These are phyloP conservation scores for Entomyzon cyanotis DNA, from an alignment of 2,113 vertebrate species.

Conservation along the genomic window DNA sequence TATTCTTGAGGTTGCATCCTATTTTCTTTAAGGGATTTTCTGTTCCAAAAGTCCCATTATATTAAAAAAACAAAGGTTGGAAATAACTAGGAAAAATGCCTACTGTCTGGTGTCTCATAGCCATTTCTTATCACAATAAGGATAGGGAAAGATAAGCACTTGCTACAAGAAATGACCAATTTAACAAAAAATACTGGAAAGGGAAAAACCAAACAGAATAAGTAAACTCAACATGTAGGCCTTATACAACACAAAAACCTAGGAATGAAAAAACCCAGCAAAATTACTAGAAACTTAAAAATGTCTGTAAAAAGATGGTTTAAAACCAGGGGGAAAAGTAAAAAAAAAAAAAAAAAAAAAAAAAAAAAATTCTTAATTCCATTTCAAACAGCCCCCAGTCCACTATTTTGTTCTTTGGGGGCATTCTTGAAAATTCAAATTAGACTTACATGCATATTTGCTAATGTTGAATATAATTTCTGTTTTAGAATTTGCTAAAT, in stretches of 20 bases:
- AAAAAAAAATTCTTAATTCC: not conserved
- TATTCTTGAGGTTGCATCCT: not conserved
- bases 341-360: not conserved
- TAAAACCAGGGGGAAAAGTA: not conserved
- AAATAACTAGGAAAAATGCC: too few relatives aligned
- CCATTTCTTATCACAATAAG: not conserved
- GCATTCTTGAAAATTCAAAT: not conserved
- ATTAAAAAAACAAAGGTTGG: not conserved
- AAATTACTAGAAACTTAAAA: not conserved
- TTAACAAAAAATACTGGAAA: not conserved
- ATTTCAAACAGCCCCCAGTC: not conserved
- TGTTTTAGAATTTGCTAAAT: not conserved
- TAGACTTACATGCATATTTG: not conserved
- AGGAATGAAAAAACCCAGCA: not conserved
- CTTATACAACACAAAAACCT: not conserved
- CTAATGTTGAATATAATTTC: not conserved
- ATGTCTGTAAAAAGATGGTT: not conserved
- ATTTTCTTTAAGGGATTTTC: not conserved
- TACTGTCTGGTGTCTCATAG: accelerated
- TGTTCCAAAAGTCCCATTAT: not conserved
- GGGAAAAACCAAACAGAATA: not conserved
- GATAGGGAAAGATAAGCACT: not conserved
- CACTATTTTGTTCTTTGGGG: not conserved
- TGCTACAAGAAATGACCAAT: not conserved
- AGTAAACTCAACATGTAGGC: accelerated